These are phyloP conservation scores for Aphyosemion australe DNA, from an alignment of 2,113 vertebrate genomes.

Conservation along the genomic window DNA sequence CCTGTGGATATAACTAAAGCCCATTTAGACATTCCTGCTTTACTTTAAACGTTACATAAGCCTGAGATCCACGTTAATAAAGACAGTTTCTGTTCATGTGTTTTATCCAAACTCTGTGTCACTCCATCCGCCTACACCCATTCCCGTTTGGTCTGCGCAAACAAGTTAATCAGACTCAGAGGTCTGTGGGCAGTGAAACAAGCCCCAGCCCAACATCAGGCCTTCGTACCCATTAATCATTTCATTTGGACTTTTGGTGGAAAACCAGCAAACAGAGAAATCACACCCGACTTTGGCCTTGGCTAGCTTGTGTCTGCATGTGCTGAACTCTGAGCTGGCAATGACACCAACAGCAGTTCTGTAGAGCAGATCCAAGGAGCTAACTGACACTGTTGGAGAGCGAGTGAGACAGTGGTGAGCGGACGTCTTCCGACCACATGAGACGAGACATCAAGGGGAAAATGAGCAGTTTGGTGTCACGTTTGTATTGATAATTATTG, in stretches of 20 bases:
- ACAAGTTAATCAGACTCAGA: slow-evolving; percentile 69
- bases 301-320: slow-evolving; percentile 29
- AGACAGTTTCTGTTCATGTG: slow-evolving; percentile 26
- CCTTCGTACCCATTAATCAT: slow-evolving; percentile 56
- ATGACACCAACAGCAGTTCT: slow-evolving; percentile 14
- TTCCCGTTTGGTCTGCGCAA: slow-evolving; percentile 52
- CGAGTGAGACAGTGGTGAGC: slow-evolving; percentile 33
- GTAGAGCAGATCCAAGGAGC: slow-evolving; percentile 14
- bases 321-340: slow-evolving; percentile 62
- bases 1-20: background rate
- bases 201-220: slow-evolving; percentile 30
- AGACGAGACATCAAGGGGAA: slow-evolving; percentile 41
- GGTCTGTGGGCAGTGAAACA: slow-evolving; percentile 54
- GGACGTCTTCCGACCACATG: slow-evolving; percentile 29
- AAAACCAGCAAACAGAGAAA: slow-evolving; percentile 52
- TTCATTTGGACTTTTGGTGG: slow-evolving; percentile 54
- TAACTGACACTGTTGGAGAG: slow-evolving; percentile 44
- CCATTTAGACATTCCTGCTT: slow-evolving; percentile 2
- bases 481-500: too few species aligned
- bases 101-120: slow-evolving; percentile 19
- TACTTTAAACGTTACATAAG: slow-evolving; percentile 1
- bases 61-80: slow-evolving; percentile 25
- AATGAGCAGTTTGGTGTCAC: slow-evolving; percentile 3
- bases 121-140: slow-evolving; percentile 40
- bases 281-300: slow-evolving; percentile 52